A percentile compares a stretch with the other conserved stretches of the same genome.
These are phyloP conservation scores for Sparus aurata DNA, from an alignment of 2,797 vertebrate species.

Conservation along the genomic window DNA sequence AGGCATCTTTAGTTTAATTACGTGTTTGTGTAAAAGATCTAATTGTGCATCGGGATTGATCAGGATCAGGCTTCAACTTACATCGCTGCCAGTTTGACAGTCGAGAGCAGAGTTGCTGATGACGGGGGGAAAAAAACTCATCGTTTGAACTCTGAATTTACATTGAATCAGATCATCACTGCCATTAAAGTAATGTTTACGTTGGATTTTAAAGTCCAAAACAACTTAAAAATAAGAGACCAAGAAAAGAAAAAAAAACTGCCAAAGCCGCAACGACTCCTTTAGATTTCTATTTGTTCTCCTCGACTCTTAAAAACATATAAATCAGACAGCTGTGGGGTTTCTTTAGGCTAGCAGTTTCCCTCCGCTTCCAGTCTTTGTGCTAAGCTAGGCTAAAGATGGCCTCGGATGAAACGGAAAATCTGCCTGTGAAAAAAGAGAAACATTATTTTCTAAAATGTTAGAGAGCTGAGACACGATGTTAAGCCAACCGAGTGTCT, in stretches of 20 bases:
- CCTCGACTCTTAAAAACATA: neutral
- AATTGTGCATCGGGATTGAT: neutral
- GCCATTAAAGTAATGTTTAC: neutral
- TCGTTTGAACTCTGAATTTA: neutral
- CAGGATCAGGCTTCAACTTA: neutral
- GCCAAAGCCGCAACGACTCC: neutral
- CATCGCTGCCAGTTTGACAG: neutral
- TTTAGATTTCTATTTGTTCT: neutral
- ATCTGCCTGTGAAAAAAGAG: no score
- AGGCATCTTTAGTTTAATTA: neutral
- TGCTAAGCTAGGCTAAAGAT: slow-evolving; percentile 23
- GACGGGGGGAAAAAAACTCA: neutral
- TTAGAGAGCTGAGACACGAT: neutral
- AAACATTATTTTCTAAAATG: neutral
- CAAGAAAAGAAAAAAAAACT: no score
- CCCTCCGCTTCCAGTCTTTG: slow-evolving; percentile 23
- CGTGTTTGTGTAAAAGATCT: neutral
- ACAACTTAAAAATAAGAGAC: neutral
- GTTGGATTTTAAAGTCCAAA: neutral
- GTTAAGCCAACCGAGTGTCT: no score
- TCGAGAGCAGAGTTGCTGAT: neutral
- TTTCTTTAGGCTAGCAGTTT: slow-evolving; percentile 1
- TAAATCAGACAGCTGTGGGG: neutral
- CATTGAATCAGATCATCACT: neutral
- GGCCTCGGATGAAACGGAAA: no score